Percentiles rank a stretch among this genome's conserved stretches.
Conservation (phyloP, 2,797 vertebrate genomes). For the Enteromius radiatus region DNA sequence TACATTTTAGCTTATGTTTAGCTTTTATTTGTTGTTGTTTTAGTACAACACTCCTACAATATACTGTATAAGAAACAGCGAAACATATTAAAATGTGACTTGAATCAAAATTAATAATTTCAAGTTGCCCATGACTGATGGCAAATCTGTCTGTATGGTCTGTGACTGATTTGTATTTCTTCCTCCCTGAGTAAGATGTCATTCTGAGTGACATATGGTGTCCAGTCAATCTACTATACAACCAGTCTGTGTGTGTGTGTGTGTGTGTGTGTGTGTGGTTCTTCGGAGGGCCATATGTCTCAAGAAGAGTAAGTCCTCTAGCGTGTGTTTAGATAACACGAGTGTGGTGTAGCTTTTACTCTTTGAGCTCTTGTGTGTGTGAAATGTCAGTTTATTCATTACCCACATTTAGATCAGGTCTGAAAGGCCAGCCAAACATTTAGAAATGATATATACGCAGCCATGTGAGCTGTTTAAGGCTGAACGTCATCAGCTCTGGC, state of each 20-base stretch:
- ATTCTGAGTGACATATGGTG: constrained; percentile 49
- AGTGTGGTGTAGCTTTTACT: constrained; percentile 40
- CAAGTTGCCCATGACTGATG: background rate
- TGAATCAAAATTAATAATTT: background rate
- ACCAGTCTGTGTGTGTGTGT: constrained; percentile 13
- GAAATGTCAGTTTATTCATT: constrained; percentile 47
- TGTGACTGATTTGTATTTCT: background rate
- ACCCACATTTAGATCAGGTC: constrained; percentile 28
- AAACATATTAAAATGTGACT: background rate
- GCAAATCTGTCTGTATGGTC: background rate
- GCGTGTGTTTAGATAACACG: constrained; percentile 43
- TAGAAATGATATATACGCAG: constrained; percentile 19
- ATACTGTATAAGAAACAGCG: background rate
- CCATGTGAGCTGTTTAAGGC: constrained; percentile 32
- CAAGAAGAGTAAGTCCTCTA: constrained; percentile 17
- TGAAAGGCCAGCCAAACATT: constrained; percentile 37
- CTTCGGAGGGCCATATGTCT: constrained; percentile 37
- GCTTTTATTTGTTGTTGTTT: background rate
- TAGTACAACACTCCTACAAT: background rate
- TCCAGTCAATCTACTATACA: constrained; percentile 20
- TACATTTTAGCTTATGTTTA: too few species aligned
- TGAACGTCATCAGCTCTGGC: constrained; percentile 15
- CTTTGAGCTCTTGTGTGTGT: constrained; percentile 24
- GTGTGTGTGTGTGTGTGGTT: constrained; percentile 28
- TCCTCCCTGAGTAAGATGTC: constrained; percentile 5